A percentile compares a stretch with the other conserved stretches of the same genome.
Conservation (phyloP, 1,140 invertebrate genomes). For the Ectropis grisescens region DNA sequence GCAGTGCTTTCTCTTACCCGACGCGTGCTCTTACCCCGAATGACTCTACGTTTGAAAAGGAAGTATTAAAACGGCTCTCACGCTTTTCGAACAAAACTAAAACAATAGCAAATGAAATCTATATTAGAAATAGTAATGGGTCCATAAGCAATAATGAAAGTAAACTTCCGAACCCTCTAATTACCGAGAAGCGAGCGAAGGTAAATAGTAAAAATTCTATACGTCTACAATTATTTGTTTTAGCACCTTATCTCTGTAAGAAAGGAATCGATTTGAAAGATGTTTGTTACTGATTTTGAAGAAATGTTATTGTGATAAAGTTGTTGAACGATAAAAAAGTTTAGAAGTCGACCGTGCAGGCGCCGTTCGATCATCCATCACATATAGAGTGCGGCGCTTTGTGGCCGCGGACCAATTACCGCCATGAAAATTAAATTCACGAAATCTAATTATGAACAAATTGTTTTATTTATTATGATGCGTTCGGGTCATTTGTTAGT, state of each 20-base stretch:
- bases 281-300: too few species aligned
- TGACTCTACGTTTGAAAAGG: too few species aligned
- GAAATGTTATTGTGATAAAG: too few species aligned
- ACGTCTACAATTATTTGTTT: too few species aligned
- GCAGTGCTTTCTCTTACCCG: too few species aligned
- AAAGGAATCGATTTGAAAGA: too few species aligned
- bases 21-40: too few species aligned
- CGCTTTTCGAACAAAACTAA: constrained; percentile 22
- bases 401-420: constrained; percentile 68
- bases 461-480: constrained; percentile 71
- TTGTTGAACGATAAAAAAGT: too few species aligned
- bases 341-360: too few species aligned
- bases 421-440: constrained; percentile 70
- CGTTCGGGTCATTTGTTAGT: constrained; percentile 62
- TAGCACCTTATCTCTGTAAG: too few species aligned
- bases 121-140: constrained; percentile 61
- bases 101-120: constrained; percentile 44
- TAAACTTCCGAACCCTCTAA: constrained; percentile 63
- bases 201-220: constrained; percentile 65
- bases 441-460: constrained; percentile 71
- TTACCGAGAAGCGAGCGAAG: constrained; percentile 48
- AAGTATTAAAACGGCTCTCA: too few species aligned
- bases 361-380: constrained; percentile 66
- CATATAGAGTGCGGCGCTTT: constrained; percentile 58
- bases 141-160: constrained; percentile 60